phyloP scores from a whole-genome alignment of 2,797 vertebrate genomes.

The Argyrosomus regius region DNA sequence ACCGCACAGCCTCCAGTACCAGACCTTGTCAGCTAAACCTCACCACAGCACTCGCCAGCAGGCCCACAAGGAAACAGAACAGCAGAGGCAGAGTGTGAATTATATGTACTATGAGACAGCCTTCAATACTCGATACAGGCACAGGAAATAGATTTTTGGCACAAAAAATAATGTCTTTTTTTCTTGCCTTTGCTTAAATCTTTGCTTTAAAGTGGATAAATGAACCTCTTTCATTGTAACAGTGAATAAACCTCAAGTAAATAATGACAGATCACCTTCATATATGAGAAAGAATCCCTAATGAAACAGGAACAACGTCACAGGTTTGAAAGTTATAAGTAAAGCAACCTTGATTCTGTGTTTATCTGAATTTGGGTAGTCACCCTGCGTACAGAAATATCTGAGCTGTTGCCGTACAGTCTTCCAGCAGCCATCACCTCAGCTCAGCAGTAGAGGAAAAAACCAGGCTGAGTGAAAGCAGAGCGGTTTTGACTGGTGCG shows the following conservation, averaged over 20 bases:
- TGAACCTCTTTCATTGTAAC: neutral
- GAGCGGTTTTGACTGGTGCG: slow-evolving; percentile 3
- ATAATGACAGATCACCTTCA: neutral
- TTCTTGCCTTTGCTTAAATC: no score
- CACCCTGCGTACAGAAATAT: neutral
- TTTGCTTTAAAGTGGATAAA: neutral
- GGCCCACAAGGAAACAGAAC: slow-evolving; percentile 13
- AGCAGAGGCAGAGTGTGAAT: neutral
- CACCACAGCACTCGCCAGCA: slow-evolving; percentile 32
- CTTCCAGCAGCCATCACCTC: slow-evolving; percentile 32
- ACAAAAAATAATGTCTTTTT: neutral
- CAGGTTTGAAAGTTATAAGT: neutral
- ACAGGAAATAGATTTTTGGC: neutral
- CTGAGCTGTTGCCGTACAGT: neutral
- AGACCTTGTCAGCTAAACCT: slow-evolving; percentile 21
- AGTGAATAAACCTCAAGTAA: neutral
- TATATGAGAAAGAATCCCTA: neutral
- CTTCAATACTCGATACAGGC: neutral
- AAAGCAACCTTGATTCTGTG: neutral
- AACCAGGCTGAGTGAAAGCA: slow-evolving; percentile 35
- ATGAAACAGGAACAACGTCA: neutral
- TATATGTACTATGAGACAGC: neutral
- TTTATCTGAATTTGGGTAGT: neutral
- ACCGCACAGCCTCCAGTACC: slow-evolving; percentile 18
- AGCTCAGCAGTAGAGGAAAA: slow-evolving; percentile 16